These are phyloP conservation scores for Auanema sp. DNA, from an alignment of 2,888 invertebrate species.

Conservation along the genomic window DNA sequence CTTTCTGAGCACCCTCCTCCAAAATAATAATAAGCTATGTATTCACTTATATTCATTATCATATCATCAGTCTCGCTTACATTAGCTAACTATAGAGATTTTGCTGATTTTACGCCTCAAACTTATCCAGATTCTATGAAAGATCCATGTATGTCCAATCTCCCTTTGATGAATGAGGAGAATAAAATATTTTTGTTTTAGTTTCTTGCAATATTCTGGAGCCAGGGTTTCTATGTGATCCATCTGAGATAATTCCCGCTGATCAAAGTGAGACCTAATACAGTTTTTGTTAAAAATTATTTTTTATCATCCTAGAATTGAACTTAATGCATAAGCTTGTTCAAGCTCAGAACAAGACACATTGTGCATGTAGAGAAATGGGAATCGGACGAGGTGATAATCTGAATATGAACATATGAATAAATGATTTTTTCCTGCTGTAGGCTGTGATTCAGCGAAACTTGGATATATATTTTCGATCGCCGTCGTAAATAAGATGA, in stretches of 20 bases:
- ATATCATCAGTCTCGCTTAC: background rate
- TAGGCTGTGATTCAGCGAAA: slow-evolving; percentile 7
- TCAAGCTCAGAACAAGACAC: slow-evolving; percentile 8
- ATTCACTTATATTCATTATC: background rate
- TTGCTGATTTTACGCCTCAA: slow-evolving; percentile 15
- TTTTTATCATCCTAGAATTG: slow-evolving; percentile 6
- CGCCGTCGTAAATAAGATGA: slow-evolving; percentile 17
- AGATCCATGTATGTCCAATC: slow-evolving; percentile 6
- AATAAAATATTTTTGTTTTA: slow-evolving; percentile 5
- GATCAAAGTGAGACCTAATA: background rate
- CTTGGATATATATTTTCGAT: slow-evolving; percentile 15
- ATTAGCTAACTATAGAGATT: background rate
- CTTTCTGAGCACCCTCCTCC: no score
- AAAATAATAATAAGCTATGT: background rate
- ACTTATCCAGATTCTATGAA: slow-evolving; percentile 20
- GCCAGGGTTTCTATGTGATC: slow-evolving; percentile 19
- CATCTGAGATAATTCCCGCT: background rate
- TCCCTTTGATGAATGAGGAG: background rate
- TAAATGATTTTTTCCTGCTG: no score
- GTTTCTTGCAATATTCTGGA: slow-evolving; percentile 13
- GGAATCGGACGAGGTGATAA: slow-evolving; percentile 1
- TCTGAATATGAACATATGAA: no score
- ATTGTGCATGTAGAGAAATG: slow-evolving; percentile 13
- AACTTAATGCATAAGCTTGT: slow-evolving; percentile 10
- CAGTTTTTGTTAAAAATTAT: background rate